A percentile compares a stretch with the other conserved stretches of the same genome.
These are phyloP conservation scores for Callinectes sapidus DNA, from an alignment of 2,888 invertebrate species.

Conservation along the genomic window DNA sequence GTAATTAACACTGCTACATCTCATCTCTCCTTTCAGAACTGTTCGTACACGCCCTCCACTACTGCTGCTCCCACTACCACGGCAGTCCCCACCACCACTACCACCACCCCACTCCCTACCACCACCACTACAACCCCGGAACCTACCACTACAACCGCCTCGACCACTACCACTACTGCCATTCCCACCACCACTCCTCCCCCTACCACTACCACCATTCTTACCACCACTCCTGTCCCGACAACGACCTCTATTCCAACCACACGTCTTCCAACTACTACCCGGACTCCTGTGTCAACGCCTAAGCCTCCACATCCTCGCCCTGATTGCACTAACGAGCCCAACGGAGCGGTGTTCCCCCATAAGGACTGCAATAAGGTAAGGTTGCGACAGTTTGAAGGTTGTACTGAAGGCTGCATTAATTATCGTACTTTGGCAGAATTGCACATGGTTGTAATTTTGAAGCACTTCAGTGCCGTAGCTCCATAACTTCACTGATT, in stretches of 20 bases:
- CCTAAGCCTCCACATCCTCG: conserved; percentile 17
- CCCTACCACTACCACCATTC: not conserved
- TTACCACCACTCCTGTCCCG: not conserved
- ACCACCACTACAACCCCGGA: not conserved
- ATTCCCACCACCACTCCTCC: not conserved
- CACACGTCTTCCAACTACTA: not conserved
- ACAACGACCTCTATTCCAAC: not conserved
- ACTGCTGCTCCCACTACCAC: not conserved
- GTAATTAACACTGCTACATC: no score
- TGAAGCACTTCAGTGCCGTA: no score
- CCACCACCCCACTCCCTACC: not conserved
- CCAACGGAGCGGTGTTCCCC: conserved; percentile 55
- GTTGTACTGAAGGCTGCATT: no score
- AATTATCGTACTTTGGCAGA: no score
- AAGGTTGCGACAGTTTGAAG: not conserved
- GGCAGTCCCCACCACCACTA: no score
- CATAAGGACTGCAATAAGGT: conserved; percentile 68
- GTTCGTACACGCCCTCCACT: not conserved
- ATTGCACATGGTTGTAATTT: no score
- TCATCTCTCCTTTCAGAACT: not conserved
- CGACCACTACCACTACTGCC: not conserved
- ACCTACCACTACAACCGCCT: not conserved
- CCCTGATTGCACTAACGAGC: conserved; percentile 49
- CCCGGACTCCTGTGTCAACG: not conserved
- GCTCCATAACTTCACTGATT: no score